Evolutionary conservation across 1,140 invertebrate genomes (phyloP), one percentile per base, ranked within the genome.

Genomic region (Pantala flavescens): DNA sequence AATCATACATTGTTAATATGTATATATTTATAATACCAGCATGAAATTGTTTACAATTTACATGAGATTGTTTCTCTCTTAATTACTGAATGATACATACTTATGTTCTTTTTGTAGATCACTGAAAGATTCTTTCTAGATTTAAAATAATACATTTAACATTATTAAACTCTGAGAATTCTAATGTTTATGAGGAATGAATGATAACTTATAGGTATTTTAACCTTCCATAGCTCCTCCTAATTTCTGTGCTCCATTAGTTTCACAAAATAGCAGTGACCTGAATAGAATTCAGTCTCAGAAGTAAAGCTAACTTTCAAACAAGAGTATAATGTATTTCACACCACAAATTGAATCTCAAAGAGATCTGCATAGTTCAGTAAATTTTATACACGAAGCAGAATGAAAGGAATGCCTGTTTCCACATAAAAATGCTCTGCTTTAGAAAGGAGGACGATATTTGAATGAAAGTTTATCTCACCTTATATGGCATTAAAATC

Each of bases 1-100:
- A 63, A 63, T 63, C 49, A 63, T 63, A 63, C 49, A 63, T 63
- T 63, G 49, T 63, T 63, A 63, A 63, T 63, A 63, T 63, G 49
- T 63, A 63, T 63, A 63, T 63, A 63, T 63, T 16, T 63, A 63
- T 63, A 63, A 63, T 63, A 63, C n/a, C 49, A 63, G 49, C 49
- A 63, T 63, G 49, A 63, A 63, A 63, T 63, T 12, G 49, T 63
- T 63, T 63, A 63, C 49, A 63, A 63, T 63, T 63, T 63, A 63
- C 49, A 63, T 21, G 2, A 49, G 9, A 7, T 63, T 63, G 49
- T 63, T 63, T 63, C 49, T 21, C 14, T 63, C n/a, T 63, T 63
- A 63, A 63, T 16, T 63, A 63, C 49, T 63, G 14, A 63, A 63
- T 63, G 49, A 7, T 63, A 63, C 49, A 63, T 63, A 63, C 14